Evolutionary conservation across 2,888 invertebrate genomes (phyloP), one percentile per base, ranked within the genome.

Genomic region (Eilema depressum): DNA sequence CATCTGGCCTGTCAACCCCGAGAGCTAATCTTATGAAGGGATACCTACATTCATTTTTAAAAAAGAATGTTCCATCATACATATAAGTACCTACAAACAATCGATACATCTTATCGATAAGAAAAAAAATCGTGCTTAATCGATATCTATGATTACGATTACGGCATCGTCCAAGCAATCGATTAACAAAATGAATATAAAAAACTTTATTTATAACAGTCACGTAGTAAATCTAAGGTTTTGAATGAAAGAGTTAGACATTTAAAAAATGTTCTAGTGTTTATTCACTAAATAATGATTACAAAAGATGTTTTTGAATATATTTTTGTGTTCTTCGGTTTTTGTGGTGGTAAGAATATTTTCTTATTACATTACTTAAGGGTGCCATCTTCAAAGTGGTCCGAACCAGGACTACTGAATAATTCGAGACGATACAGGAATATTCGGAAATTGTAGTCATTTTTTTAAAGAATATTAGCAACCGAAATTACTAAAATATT

Each of bases 171-270:
- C 26, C 20, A 67, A 61, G 5, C 33, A 56, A 71, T 71, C 68
- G 30, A 53, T 64, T 28, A 56, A 68, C 14, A 37, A 47, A 47
- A 53, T 33, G n/a, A 20, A 63, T 71, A 63, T 67, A 67, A 7
- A 59, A 47, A 28, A 17, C 41, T 17, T 5, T 64, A 71, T 81
- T 80, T 79, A 75, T 71, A 77, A 75, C 20, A 10, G 63, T 78
- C 90, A 87, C 88, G 89, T 88, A 90, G 75, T 87, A 64, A n/a
- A 30, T 63, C 30, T 66, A 71, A 64, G 28, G 30, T 57, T 65
- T 74, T 41, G 63, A 14, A 57, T 14, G 47, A 62, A 17, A 66
- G 60, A 67, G 37, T 56, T 14, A n/a, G n/a, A 37, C 41, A 63
- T 65, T 25, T 41, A 26, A n/a, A 63, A 63, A 61, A 33, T 78